phyloP scores from a whole-genome alignment of 2,113 vertebrate genomes.

The Chlorodrepanis virens region DNA sequence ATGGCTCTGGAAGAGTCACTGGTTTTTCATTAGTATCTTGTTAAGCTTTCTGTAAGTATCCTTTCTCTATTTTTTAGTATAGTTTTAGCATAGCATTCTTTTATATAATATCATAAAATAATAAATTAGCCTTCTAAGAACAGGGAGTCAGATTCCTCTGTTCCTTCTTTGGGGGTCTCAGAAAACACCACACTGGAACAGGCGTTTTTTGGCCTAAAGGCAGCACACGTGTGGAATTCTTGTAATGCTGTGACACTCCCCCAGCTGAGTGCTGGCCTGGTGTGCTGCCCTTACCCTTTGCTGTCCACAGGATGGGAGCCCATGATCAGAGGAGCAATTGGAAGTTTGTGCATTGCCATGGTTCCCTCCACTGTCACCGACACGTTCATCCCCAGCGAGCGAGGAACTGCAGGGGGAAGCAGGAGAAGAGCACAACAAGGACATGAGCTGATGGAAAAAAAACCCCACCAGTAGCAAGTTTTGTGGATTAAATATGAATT shows the following conservation, averaged over 20 bases:
- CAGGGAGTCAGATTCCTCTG: no score
- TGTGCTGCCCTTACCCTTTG: constrained; percentile 83
- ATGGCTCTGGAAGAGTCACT: no score
- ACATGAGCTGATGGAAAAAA: not conserved
- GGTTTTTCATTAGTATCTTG: no score
- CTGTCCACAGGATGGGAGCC: constrained; percentile 96
- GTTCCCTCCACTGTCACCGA: constrained; percentile 94
- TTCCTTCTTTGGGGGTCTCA: no score
- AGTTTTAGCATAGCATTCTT: no score
- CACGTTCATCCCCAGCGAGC: constrained; percentile 87
- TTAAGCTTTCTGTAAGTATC: no score
- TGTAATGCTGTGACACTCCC: rapidly evolving
- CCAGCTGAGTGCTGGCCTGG: not conserved
- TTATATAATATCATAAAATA: no score
- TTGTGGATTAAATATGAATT: not conserved
- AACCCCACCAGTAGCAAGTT: rapidly evolving
- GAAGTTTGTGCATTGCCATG: constrained; percentile 89
- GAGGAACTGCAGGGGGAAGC: constrained; percentile 79
- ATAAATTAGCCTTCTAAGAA: no score
- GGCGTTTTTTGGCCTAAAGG: not conserved
- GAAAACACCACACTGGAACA: not conserved
- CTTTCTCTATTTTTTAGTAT: no score
- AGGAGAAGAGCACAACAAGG: not conserved
- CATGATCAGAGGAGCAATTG: constrained; percentile 93
- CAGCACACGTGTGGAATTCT: rapidly evolving